Evolutionary conservation across 2,888 invertebrate genomes (phyloP), one percentile per base, ranked within the genome.

Genomic region (Netelia fuscicornis): DNA sequence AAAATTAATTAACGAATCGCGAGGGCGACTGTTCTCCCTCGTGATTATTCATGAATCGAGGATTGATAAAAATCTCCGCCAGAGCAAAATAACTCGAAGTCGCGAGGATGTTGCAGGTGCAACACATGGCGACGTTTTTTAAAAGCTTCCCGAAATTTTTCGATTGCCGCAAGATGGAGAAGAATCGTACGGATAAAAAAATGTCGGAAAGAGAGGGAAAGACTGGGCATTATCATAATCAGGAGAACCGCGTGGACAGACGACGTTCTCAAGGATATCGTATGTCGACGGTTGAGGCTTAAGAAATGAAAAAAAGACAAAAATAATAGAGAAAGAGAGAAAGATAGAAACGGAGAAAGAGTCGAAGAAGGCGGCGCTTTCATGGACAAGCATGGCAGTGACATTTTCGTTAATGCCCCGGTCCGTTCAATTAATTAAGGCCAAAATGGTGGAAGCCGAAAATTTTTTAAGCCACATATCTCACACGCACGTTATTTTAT

Each of bases 371-470:
- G 78, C 84, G 84, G 82, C 82, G 79, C 80, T 83, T 72, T 80
- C 44, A 23, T 71, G 65, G 44, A 37, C 44, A 8, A 23, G 67
- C 80, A 52, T 85, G 80, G 85, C 85, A 85, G 85, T 85, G 85
- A 85, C 85, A 85, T 85, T 85, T 85, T 85, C 85, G 85, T 85
- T 85, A 85, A 85, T 85, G 85, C 80, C 80, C 42, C 80, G 52
- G 79, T 82, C 87, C 86, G 86, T 85, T 85, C 88, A 88, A 89
- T 89, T 90, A 90, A 90, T 90, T 89, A 89, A 86, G 86, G 83
- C 82, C 86, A 87, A 89, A 88, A 89, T 88, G 89, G 86, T 85
- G 87, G 87, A 76, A 77, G 67, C 60, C 54, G 17, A 52, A 81
- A 81, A 70, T 77, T 9, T 78, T 78, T 81, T 64, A 71, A 71